phyloP scores from a whole-genome alignment of 2,888 invertebrate genomes.

The Phrixothrix hirtus region DNA sequence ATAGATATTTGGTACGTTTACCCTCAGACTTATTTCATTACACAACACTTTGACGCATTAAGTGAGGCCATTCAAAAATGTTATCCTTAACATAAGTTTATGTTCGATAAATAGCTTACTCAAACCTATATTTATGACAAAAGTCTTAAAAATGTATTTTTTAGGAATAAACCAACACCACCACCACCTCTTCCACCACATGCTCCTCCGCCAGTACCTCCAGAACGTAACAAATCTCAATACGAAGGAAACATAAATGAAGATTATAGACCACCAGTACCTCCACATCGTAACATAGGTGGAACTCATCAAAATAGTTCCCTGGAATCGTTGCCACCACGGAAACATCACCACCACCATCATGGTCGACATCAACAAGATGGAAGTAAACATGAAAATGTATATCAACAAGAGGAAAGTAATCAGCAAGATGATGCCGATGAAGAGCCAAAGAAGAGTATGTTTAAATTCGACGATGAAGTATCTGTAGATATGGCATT shows the following conservation, averaged over 20 bases:
- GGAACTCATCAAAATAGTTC: slow-evolving; percentile 16
- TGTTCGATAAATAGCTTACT: too few relatives aligned
- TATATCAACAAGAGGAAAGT: slow-evolving; percentile 9
- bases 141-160: too few relatives aligned
- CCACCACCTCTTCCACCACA: slow-evolving; percentile 60
- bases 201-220: slow-evolving; percentile 52
- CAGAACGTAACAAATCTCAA: slow-evolving; percentile 29
- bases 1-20: slow-evolving; percentile 51
- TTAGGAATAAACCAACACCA: slow-evolving; percentile 52
- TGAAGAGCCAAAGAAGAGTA: slow-evolving; percentile 37
- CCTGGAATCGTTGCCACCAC: slow-evolving; percentile 36
- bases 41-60: too few relatives aligned
- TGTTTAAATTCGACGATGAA: slow-evolving; percentile 64
- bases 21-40: too few relatives aligned
- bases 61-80: too few relatives aligned
- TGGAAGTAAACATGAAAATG: slow-evolving; percentile 23
- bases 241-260: slow-evolving; percentile 56
- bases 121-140: too few relatives aligned
- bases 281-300: slow-evolving; percentile 76
- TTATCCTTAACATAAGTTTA: too few relatives aligned
- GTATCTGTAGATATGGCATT: slow-evolving; percentile 30
- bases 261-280: slow-evolving; percentile 86
- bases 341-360: slow-evolving; percentile 55
- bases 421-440: slow-evolving; percentile 6
- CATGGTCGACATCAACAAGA: slow-evolving; percentile 49